Percentiles rank a stretch among this genome's conserved stretches.
These are phyloP conservation scores for Trachythela sp. DNA, from an alignment of 64 coral and sea anemone genomes.

Conservation along the genomic window DNA sequence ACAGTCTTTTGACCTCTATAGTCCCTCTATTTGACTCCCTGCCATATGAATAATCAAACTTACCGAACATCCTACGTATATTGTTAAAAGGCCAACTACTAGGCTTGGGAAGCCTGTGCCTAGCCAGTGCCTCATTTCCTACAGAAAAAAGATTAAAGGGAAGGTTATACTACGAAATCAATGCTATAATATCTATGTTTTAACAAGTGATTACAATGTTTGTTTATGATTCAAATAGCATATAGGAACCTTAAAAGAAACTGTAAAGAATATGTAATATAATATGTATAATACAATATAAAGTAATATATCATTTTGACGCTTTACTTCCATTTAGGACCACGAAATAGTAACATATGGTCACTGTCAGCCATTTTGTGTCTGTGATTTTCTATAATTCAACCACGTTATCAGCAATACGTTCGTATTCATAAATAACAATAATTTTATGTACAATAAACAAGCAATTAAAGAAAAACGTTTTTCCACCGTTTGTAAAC, in stretches of 20 bases:
- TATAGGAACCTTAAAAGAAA: no score
- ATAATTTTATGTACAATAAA: background rate
- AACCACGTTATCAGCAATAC: background rate
- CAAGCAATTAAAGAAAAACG: background rate
- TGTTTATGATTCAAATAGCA: no score
- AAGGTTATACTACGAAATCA: background rate
- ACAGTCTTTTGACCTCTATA: background rate
- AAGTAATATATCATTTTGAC: no score
- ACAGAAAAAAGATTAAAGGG: background rate
- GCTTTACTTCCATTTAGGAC: no score
- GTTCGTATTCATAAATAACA: background rate
- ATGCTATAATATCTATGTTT: no score
- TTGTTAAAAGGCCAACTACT: constrained; percentile 1
- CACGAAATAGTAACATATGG: no score
- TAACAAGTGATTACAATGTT: no score
- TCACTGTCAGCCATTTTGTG: background rate
- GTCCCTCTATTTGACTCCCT: background rate
- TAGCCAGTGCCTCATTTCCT: background rate
- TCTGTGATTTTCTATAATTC: background rate
- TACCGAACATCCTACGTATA: background rate
- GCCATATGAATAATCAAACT: background rate
- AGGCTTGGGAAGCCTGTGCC: constrained; percentile 4
- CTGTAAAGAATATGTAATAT: no score
- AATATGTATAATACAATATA: no score
- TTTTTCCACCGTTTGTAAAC: background rate